These are phyloP conservation scores for Netelia fuscicornis DNA, from an alignment of 2,888 invertebrate genomes.

Conservation along the genomic window DNA sequence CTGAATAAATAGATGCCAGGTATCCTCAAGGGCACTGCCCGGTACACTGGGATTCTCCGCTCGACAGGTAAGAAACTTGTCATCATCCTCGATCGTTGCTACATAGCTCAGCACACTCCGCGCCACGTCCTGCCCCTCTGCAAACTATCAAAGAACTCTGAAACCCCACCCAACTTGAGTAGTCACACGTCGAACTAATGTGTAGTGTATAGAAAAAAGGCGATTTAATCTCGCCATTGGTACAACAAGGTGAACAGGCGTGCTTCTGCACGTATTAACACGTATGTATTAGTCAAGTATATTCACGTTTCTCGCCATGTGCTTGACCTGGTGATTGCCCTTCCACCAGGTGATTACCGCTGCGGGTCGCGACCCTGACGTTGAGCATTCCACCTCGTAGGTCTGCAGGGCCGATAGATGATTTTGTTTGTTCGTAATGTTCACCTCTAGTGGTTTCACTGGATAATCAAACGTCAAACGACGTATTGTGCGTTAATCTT, in stretches of 20 bases:
- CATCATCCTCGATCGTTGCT: conserved; percentile 94
- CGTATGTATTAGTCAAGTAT: conserved; percentile 33
- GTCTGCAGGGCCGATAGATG: conserved; percentile 94
- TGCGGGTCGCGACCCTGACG: conserved; percentile 93
- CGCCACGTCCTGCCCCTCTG: conserved; percentile 91
- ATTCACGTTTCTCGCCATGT: conserved; percentile 93
- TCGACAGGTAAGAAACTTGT: conserved; percentile 94
- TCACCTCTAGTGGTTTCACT: conserved; percentile 95
- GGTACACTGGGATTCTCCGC: conserved; percentile 94
- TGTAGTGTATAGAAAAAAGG: neutral
- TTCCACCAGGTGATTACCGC: conserved; percentile 97
- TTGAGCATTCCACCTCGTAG: conserved; percentile 94
- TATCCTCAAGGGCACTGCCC: conserved; percentile 93
- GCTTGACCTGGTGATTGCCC: conserved; percentile 92
- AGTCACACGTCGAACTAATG: conserved; percentile 12
- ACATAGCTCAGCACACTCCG: conserved; percentile 93
- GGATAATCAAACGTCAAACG: conserved; percentile 83
- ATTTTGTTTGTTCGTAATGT: conserved; percentile 92
- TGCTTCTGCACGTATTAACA: conserved; percentile 6
- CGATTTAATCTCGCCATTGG: neutral
- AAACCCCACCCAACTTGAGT: conserved; percentile 66
- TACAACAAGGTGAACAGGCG: neutral
- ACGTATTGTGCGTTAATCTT: conserved; percentile 24
- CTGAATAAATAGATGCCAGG: conserved; percentile 93
- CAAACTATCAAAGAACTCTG: conserved; percentile 79